A percentile compares a stretch with the other conserved stretches of the same genome.
Conservation (phyloP, 1,140 invertebrate genomes). For the Drosophila cardini region DNA sequence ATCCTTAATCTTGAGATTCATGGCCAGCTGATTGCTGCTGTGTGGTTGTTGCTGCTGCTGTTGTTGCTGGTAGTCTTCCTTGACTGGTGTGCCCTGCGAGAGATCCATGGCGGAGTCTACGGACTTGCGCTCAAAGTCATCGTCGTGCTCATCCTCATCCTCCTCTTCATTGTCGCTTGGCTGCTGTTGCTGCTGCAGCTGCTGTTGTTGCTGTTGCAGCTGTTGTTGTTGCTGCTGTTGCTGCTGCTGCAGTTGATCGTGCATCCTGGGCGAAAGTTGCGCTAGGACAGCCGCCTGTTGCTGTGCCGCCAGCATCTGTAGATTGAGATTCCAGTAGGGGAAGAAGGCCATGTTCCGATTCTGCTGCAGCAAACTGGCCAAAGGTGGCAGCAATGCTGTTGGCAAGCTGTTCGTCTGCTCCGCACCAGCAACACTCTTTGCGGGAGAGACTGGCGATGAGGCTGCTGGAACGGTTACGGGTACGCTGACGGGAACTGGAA, state of each 20-base stretch:
- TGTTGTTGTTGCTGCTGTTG: conserved; percentile 63
- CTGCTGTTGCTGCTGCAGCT: conserved; percentile 45
- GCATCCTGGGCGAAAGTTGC: conserved; percentile 73
- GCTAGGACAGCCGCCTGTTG: conserved; percentile 80
- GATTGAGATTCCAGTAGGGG: conserved; percentile 84
- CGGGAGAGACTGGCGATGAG: conserved; percentile 58
- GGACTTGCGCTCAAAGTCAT: conserved; percentile 79
- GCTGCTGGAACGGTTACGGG: conserved; percentile 12
- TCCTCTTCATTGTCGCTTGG: conserved; percentile 58
- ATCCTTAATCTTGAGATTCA: conserved; percentile 74
- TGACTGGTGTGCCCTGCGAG: conserved; percentile 74
- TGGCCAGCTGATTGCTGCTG: conserved; percentile 49
- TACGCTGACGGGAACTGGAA: conserved; percentile 12
- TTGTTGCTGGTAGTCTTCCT: conserved; percentile 62
- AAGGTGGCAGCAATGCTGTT: conserved; percentile 64
- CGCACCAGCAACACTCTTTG: conserved; percentile 64
- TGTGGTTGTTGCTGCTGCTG: conserved; percentile 36
- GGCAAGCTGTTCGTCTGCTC: conserved; percentile 51
- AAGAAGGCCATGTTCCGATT: conserved; percentile 83
- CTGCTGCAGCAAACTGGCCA: conserved; percentile 79
- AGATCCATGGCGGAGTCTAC: conserved; percentile 81
- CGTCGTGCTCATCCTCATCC: conserved; percentile 70
- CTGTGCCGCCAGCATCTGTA: conserved; percentile 84
- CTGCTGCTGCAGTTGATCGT: conserved; percentile 70
- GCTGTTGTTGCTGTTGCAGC: conserved; percentile 20